phyloP scores from a whole-genome alignment of 2,113 vertebrate genomes.

The Cricetomys ansorgei region DNA sequence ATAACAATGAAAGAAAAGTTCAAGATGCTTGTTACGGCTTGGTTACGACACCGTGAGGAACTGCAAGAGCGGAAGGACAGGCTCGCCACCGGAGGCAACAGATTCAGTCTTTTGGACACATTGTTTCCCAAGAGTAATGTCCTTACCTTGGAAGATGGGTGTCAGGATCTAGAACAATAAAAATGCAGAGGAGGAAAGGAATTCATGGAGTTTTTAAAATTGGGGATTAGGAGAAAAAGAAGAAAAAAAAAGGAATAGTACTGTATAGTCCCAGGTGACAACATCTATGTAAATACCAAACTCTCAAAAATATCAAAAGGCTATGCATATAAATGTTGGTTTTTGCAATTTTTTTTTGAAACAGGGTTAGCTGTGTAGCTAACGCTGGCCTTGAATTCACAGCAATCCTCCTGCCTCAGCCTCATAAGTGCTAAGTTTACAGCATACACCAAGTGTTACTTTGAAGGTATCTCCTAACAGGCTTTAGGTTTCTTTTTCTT shows the following conservation, averaged over 20 bases:
- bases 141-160: neutral
- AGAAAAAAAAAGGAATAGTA: neutral
- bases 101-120: neutral
- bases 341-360: neutral
- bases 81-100: neutral
- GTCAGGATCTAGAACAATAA: conserved; percentile 14
- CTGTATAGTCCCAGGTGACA: neutral
- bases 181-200: neutral
- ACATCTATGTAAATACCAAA: neutral
- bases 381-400: neutral
- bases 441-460: neutral
- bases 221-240: neutral
- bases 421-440: neutral
- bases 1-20: neutral
- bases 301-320: neutral
- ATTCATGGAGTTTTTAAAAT: neutral
- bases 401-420: neutral
- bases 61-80: neutral
- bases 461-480: neutral
- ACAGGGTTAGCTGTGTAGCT: neutral
- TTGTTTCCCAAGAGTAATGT: neutral
- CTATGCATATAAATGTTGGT: neutral
- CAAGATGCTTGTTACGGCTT: neutral
- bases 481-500: neutral
- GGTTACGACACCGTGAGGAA: neutral